Evolutionary conservation across 2,797 vertebrate genomes (phyloP).

Genomic region (Nyctalus aviator): DNA sequence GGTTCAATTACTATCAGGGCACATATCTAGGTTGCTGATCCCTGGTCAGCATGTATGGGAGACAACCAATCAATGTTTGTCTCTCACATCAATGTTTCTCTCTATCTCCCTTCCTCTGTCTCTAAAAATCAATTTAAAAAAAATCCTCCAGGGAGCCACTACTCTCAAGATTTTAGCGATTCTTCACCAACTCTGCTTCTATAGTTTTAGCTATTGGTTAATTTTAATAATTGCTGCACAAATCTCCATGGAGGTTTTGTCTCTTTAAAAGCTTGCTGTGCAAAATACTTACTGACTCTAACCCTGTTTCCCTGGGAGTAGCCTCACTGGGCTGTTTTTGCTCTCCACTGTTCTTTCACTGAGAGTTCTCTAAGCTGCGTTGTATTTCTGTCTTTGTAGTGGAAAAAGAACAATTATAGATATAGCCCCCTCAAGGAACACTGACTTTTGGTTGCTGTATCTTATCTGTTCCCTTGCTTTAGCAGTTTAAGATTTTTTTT

Average conservation of each 20-base stretch:
- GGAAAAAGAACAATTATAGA: neutral
- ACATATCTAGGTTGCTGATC: neutral
- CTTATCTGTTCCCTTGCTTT: neutral
- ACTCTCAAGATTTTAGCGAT: neutral
- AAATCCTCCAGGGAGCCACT: neutral
- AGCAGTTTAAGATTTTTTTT: neutral
- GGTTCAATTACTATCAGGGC: neutral
- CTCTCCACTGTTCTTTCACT: neutral
- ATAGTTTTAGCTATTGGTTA: neutral
- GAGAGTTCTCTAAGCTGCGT: neutral
- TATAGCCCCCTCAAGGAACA: neutral
- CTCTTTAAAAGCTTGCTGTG: neutral
- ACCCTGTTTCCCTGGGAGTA: neutral
- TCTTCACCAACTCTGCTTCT: neutral
- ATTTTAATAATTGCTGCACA: neutral
- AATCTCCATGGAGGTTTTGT: neutral
- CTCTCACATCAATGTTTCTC: neutral
- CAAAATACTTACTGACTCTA: neutral
- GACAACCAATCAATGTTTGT: neutral
- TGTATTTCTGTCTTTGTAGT: neutral
- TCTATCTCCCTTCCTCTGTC: neutral
- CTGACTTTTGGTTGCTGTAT: neutral
- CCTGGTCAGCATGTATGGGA: neutral
- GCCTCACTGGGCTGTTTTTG: neutral
- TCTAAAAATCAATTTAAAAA: neutral